Percentiles rank a stretch among this genome's conserved stretches.
These are phyloP conservation scores for Bicyclus anynana DNA, from an alignment of 1,140 invertebrate genomes.

Conservation along the genomic window DNA sequence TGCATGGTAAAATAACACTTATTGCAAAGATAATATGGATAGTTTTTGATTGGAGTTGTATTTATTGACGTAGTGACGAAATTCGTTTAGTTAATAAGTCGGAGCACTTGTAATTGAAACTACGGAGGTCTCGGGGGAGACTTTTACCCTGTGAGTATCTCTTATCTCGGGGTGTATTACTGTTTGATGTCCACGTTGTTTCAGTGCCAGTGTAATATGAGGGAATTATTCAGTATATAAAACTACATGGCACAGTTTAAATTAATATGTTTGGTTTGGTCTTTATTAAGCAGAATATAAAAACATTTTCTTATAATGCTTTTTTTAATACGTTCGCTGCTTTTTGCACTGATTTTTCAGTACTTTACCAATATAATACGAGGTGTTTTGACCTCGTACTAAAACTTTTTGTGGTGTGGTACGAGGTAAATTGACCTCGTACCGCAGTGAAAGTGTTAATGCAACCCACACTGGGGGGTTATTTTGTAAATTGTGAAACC, in stretches of 20 bases:
- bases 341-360: too few relatives aligned
- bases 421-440: too few relatives aligned
- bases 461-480: too few relatives aligned
- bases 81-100: conserved; percentile 21
- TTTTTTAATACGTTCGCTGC: too few relatives aligned
- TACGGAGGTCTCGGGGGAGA: conserved; percentile 8
- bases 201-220: background rate
- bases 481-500: too few relatives aligned
- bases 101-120: conserved; percentile 22
- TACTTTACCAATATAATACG: too few relatives aligned
- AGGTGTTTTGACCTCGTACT: too few relatives aligned
- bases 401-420: too few relatives aligned
- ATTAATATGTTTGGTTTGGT: too few relatives aligned
- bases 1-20: conserved; percentile 12
- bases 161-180: background rate
- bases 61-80: conserved; percentile 12
- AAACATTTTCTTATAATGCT: too few relatives aligned
- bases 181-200: background rate
- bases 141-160: conserved; percentile 8
- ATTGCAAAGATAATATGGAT: conserved; percentile 1
- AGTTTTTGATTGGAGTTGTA: background rate
- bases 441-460: too few relatives aligned
- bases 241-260: background rate
- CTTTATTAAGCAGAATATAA: too few relatives aligned
- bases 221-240: background rate